These are phyloP conservation scores for Cercopithecus mona DNA, from an alignment of 2,113 vertebrate species.

Conservation along the genomic window DNA sequence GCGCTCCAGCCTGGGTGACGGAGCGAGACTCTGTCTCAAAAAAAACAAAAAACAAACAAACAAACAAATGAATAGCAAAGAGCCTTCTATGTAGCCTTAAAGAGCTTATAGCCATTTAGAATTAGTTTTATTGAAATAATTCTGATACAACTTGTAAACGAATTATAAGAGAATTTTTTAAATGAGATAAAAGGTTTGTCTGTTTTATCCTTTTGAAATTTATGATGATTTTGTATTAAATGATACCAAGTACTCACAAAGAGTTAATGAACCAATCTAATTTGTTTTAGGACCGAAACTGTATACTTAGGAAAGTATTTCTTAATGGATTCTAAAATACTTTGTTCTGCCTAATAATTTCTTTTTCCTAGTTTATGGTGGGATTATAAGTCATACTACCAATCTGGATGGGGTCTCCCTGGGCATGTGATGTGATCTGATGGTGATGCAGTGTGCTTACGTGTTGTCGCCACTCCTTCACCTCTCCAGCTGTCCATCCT, in stretches of 20 bases:
- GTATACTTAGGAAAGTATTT: not conserved
- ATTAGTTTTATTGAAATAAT: not conserved
- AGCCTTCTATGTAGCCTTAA: not conserved
- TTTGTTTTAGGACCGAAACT: conserved; percentile 34
- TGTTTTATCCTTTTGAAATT: not conserved
- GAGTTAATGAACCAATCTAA: not conserved
- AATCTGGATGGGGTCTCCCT: not conserved
- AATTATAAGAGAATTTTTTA: not conserved
- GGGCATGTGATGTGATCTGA: not conserved
- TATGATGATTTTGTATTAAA: not conserved
- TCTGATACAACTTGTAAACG: not conserved
- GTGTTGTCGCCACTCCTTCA: not conserved
- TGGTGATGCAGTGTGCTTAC: not conserved
- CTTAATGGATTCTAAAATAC: not conserved
- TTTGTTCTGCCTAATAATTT: not conserved
- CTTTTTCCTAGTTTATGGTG: not conserved
- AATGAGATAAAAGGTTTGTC: not conserved
- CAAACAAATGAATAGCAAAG: too few relatives aligned
- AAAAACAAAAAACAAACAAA: too few relatives aligned
- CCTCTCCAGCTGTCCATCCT: not conserved
- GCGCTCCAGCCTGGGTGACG: too few relatives aligned
- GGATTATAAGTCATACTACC: not conserved
- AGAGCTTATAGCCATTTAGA: not conserved
- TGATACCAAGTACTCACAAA: not conserved
- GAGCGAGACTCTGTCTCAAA: too few relatives aligned